These are phyloP conservation scores for Rhopalosiphum nymphaeae DNA, from an alignment of 2,888 invertebrate genomes.

Conservation along the genomic window DNA sequence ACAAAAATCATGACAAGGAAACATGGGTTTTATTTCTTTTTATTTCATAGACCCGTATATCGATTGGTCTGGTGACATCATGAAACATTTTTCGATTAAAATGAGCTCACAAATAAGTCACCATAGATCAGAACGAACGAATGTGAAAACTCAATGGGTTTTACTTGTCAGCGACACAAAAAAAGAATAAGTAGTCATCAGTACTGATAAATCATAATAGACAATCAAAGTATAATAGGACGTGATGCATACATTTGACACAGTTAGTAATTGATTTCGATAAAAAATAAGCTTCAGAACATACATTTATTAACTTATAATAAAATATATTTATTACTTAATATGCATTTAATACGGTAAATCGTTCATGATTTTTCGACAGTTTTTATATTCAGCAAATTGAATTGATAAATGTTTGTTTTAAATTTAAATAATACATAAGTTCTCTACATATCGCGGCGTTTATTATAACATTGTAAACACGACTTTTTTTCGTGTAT, in stretches of 20 bases:
- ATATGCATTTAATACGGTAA: not conserved
- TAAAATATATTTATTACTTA: not conserved
- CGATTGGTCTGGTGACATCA: not conserved
- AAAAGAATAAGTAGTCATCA: not conserved
- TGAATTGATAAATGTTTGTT: not conserved
- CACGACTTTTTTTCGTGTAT: not conserved
- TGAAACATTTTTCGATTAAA: constrained; percentile 39
- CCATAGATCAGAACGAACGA: not conserved
- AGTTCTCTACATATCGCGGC: not conserved
- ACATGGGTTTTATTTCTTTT: not conserved
- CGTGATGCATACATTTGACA: not conserved
- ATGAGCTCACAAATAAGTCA: not conserved
- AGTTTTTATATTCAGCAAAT: not conserved
- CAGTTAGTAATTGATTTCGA: not conserved
- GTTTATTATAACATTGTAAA: not conserved
- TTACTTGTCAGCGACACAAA: not conserved
- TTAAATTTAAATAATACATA: not conserved
- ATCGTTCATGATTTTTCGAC: not conserved
- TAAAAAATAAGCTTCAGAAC: not conserved
- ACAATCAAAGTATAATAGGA: not conserved
- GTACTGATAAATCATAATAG: not conserved
- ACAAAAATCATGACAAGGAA: constrained; percentile 14
- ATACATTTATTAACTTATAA: not conserved
- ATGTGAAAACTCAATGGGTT: constrained; percentile 1
- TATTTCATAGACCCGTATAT: not conserved